Evolutionary conservation across 2,888 invertebrate species (phyloP), one percentile per base, ranked within the genome.

Genomic region (Idaea dimidiata): DNA sequence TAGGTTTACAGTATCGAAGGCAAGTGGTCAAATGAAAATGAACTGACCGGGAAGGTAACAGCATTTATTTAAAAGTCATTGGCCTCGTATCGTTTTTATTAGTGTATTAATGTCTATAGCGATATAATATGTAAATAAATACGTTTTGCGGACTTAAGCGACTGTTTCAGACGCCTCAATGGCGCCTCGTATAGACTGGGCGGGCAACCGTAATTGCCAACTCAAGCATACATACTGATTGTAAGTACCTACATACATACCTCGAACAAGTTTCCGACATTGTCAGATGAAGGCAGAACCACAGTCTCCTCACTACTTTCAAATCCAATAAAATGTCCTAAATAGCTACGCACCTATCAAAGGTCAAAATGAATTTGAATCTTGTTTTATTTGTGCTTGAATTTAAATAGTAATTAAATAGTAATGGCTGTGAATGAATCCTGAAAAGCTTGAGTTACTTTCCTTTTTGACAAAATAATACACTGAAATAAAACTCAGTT

Each of bases 181-280:
- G 62, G 62, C 58, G 58, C 58, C 58, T 55, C 18, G 18, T 58
- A 58, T 16, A 59, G n/a, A 17, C n/a, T 8, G 14, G 18, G 16
- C 17, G 32, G 14, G 32, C 6, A 14, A 53, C n/a, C 24, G 57
- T 59, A 62, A 57, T 56, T 59, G 43, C 43, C 43, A 59, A 16
- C 31, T 59, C 18, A 24, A 60, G 54, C 16, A 66, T 67, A 62
- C 61, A 65, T 65, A 61, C 63, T 62, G 66, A 66, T 72, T 70
- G 67, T 71, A 69, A 80, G 79, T 81, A 79, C n/a, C n/a, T n/a
- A n/a, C n/a, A n/a, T n/a, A n/a, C n/a, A n/a, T n/a, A n/a, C 71
- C 71, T 72, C 64, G 79, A 83, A 83, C 84, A 65, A 77, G 84
- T 83, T 81, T 78, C 72, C 71, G 71, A 65, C 62, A 69, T 59